These are phyloP conservation scores for Cotesia vestalis DNA, from an alignment of 1,140 invertebrate genomes.

Conservation along the genomic window DNA sequence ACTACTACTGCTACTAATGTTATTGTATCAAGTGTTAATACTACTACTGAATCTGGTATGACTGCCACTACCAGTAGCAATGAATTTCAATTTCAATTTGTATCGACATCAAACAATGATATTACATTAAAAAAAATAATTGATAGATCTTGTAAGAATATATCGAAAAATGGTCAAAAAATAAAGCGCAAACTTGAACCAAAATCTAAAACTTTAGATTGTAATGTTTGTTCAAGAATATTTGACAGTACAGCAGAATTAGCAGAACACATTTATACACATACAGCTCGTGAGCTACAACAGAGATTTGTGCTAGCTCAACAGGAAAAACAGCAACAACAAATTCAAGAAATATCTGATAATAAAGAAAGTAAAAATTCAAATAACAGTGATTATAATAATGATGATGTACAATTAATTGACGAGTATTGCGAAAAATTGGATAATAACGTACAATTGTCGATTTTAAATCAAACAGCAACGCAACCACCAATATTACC, in stretches of 20 bases:
- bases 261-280: constrained; percentile 54
- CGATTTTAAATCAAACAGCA: too few species aligned
- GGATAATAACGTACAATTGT: too few species aligned
- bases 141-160: background rate
- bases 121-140: background rate
- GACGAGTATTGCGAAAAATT: too few species aligned
- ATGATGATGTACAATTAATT: too few species aligned
- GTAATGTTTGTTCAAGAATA: constrained; percentile 49
- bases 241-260: constrained; percentile 47
- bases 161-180: constrained; percentile 2
- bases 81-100: too few species aligned
- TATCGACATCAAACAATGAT: background rate
- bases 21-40: too few species aligned
- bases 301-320: constrained; percentile 44
- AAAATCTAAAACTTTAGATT: constrained; percentile 29
- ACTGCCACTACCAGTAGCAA: too few species aligned
- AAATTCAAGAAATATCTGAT: too few species aligned
- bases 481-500: background rate
- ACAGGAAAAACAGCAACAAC: constrained; percentile 14
- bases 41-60: too few species aligned
- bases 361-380: too few species aligned
- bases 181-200: background rate
- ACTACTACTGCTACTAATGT: too few species aligned
- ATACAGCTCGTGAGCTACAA: constrained; percentile 54
- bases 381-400: too few species aligned